Conservation (phyloP, 2,888 invertebrate species). For the Acanthosepion lycidas region DNA sequence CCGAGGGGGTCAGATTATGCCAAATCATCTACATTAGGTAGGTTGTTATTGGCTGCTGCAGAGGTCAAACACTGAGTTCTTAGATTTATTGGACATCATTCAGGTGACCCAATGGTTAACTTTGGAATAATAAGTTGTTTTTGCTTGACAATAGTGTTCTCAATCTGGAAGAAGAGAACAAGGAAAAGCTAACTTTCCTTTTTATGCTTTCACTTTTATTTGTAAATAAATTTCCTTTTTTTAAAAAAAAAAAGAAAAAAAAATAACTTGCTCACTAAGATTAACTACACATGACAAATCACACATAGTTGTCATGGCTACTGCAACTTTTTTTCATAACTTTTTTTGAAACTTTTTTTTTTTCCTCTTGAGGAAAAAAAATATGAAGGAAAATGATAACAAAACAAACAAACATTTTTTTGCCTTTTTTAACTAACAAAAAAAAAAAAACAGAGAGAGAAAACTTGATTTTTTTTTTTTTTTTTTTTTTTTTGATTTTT, state of each 20-base stretch:
- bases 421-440: neutral
- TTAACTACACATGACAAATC: neutral
- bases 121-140: neutral
- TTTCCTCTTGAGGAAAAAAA: neutral
- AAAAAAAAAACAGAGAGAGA: neutral
- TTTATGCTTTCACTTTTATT: neutral
- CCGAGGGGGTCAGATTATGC: neutral
- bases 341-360: neutral
- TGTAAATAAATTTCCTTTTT: neutral
- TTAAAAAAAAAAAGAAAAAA: no score
- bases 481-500: neutral
- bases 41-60: neutral
- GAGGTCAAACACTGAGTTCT: neutral
- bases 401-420: neutral
- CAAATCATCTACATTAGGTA: neutral
- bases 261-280: conserved; percentile 1
- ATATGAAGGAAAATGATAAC: neutral
- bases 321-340: neutral
- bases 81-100: neutral
- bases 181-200: neutral
- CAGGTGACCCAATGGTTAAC: neutral
- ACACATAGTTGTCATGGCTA: conserved; percentile 11
- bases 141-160: neutral
- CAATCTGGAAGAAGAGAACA: neutral
- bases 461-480: neutral